Evolutionary conservation across 2,888 invertebrate species (phyloP).

Genomic region (Drosophila mettleri): DNA sequence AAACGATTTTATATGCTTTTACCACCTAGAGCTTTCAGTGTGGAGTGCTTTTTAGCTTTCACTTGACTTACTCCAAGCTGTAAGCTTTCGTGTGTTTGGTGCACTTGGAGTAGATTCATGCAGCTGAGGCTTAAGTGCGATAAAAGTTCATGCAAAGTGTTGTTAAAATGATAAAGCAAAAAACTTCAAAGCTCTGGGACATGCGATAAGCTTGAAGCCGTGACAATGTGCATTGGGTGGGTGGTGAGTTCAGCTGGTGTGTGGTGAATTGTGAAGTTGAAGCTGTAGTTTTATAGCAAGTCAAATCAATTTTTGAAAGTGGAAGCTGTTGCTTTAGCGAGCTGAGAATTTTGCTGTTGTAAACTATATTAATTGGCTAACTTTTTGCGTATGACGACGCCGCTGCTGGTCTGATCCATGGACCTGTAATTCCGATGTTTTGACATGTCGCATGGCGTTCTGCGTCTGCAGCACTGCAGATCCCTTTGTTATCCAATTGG

Average conservation of each 20-base stretch:
- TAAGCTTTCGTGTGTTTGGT: background rate
- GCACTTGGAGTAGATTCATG: slow-evolving; percentile 13
- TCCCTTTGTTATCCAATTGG: slow-evolving; percentile 37
- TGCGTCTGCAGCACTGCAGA: slow-evolving; percentile 69
- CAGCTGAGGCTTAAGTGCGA: background rate
- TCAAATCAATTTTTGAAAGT: slow-evolving; percentile 10
- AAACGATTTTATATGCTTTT: background rate
- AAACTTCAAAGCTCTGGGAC: background rate
- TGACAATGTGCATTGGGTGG: background rate
- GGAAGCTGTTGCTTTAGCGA: slow-evolving; percentile 1
- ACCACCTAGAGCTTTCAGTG: background rate
- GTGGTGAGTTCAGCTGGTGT: slow-evolving; percentile 1
- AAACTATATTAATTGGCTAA: slow-evolving; percentile 65
- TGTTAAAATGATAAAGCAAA: background rate
- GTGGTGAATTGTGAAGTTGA: slow-evolving; percentile 14
- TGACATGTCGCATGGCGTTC: slow-evolving; percentile 88
- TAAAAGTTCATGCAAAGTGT: slow-evolving; percentile 38
- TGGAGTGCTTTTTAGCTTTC: background rate
- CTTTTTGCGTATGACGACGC: slow-evolving; percentile 84
- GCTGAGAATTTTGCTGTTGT: slow-evolving; percentile 1
- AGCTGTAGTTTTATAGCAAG: slow-evolving; percentile 28
- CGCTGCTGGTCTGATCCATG: slow-evolving; percentile 84
- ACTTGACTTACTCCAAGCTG: background rate
- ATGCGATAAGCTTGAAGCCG: slow-evolving; percentile 4
- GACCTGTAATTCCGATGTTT: slow-evolving; percentile 93